Percentiles rank a stretch among this genome's conserved stretches.
These are phyloP conservation scores for Brachymystax lenok DNA, from an alignment of 2,797 vertebrate genomes.

Conservation along the genomic window DNA sequence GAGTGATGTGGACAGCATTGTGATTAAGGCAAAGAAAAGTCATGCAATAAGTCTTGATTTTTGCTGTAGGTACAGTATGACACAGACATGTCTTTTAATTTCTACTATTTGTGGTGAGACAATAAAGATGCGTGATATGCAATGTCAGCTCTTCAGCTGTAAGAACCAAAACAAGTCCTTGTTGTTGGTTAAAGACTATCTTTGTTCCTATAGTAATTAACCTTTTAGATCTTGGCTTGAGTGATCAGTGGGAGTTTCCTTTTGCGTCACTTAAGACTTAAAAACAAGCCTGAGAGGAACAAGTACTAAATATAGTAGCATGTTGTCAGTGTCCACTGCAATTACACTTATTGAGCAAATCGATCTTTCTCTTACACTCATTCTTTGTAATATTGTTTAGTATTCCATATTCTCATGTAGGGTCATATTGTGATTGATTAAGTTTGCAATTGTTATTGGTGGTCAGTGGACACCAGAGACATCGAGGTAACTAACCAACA, in stretches of 20 bases:
- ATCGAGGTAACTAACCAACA: background rate
- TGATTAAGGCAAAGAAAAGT: background rate
- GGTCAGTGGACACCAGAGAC: background rate
- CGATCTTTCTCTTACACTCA: background rate
- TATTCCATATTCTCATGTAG: background rate
- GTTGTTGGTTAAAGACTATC: background rate
- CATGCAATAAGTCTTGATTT: background rate
- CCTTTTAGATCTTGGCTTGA: conserved; percentile 30
- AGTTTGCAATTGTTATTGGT: background rate
- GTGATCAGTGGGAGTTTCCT: conserved; percentile 50
- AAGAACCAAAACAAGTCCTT: background rate
- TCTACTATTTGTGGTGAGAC: background rate
- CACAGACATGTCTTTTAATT: background rate
- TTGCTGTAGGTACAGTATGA: background rate
- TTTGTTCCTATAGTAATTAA: conserved; percentile 12
- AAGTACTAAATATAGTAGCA: conserved; percentile 15
- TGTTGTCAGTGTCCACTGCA: background rate
- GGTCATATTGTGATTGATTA: background rate
- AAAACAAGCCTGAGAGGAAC: conserved; percentile 19
- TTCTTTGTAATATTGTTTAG: background rate
- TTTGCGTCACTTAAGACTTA: conserved; percentile 30
- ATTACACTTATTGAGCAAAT: background rate
- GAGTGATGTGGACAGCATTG: background rate
- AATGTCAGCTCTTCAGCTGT: background rate
- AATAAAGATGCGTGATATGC: background rate